A percentile compares a stretch with the other conserved stretches of the same genome.
phyloP scores from a whole-genome alignment of 37 sponge, comb jelly and placozoan species.

The Chondrilla cf. caribensis region DNA sequence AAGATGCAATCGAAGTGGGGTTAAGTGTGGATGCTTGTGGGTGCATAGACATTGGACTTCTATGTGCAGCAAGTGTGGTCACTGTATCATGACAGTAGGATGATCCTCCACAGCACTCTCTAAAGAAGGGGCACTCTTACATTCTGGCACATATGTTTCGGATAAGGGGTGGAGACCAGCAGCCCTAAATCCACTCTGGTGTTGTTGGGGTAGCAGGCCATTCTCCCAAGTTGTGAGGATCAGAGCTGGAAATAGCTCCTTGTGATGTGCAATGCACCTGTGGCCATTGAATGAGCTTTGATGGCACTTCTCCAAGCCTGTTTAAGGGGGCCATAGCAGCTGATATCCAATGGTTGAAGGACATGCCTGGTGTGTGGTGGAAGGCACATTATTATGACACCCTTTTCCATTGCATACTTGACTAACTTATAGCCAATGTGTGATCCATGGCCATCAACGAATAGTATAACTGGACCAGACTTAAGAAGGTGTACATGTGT shows the following conservation, averaged over 20 bases:
- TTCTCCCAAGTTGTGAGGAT: conserved; percentile 24
- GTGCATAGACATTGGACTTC: conserved; percentile 5
- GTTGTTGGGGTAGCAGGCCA: conserved; percentile 14
- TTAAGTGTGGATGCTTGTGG: background rate
- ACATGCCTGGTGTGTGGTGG: conserved; percentile 58
- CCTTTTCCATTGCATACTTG: conserved; percentile 28
- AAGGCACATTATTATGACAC: conserved; percentile 40
- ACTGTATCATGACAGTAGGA: background rate
- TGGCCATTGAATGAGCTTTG: conserved; percentile 29
- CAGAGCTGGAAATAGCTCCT: conserved; percentile 44
- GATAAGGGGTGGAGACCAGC: conserved; percentile 39
- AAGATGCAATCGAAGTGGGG: conserved; percentile 17
- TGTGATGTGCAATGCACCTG: conserved; percentile 42
- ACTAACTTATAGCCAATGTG: conserved; percentile 32
- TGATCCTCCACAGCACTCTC: too few relatives aligned
- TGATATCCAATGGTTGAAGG: conserved; percentile 56
- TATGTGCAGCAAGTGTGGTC: background rate
- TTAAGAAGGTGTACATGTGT: background rate
- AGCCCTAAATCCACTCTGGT: conserved; percentile 31
- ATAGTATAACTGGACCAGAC: conserved; percentile 37
- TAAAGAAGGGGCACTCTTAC: background rate
- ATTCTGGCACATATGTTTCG: conserved; percentile 20
- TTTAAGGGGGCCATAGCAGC: conserved; percentile 53
- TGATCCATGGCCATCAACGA: conserved; percentile 72
- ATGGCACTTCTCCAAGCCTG: conserved; percentile 35